Conservation (phyloP, 1,140 invertebrate species). For the Nasonia giraulti region DNA sequence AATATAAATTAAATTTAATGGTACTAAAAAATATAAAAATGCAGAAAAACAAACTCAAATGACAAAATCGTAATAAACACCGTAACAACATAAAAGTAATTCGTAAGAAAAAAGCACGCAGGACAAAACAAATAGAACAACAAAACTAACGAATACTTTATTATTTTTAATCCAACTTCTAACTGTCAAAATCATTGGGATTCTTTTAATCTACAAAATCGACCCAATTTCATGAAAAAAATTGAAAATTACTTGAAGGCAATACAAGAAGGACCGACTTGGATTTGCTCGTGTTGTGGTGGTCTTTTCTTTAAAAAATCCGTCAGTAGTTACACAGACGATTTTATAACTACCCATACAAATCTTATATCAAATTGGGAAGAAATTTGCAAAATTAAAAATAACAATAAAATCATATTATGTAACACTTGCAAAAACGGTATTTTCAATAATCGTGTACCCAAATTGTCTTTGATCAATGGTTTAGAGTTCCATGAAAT, state of each 20-base stretch:
- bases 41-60: no score
- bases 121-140: neutral
- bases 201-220: conserved; percentile 1
- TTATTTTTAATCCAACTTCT: neutral
- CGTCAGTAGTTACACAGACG: neutral
- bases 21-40: no score
- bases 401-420: neutral
- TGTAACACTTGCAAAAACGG: conserved; percentile 9
- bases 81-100: no score
- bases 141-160: neutral
- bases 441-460: neutral
- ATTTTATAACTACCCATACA: neutral
- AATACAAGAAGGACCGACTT: neutral
- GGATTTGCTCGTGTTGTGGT: neutral
- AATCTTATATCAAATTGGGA: neutral
- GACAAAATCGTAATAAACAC: no score
- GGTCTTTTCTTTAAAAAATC: conserved; percentile 11
- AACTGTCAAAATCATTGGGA: neutral
- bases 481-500: neutral
- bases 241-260: neutral
- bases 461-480: conserved; percentile 2
- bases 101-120: no score
- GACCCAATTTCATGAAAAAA: neutral
- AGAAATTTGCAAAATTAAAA: conserved; percentile 8
- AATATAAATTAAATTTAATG: no score